phyloP scores from a whole-genome alignment of 2,797 vertebrate genomes.

The Syngnathus rostellatus region DNA sequence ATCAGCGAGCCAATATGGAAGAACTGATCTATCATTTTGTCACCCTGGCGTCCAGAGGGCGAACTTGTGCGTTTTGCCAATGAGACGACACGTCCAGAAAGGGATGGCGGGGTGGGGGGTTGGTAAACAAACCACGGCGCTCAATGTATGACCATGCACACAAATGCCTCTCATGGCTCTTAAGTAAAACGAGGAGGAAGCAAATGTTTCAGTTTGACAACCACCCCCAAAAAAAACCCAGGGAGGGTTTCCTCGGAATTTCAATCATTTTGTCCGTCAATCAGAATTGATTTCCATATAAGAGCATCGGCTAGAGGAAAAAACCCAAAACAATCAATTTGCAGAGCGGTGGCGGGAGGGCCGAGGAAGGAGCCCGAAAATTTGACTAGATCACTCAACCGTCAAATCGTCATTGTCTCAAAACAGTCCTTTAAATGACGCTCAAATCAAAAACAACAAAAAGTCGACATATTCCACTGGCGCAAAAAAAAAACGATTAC shows the following conservation, averaged over 20 bases:
- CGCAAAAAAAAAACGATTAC: constrained; percentile 61
- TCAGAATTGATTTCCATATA: no score
- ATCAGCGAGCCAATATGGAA: constrained; percentile 81
- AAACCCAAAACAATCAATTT: no score
- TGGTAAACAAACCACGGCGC: constrained; percentile 52
- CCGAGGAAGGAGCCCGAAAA: no score
- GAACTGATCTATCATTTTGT: constrained; percentile 88
- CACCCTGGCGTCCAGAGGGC: constrained; percentile 67
- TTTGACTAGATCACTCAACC: no score
- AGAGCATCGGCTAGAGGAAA: no score
- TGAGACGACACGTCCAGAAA: constrained; percentile 28
- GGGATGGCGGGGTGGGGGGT: constrained; percentile 15
- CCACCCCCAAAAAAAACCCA: no score
- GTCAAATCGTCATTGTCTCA: background rate
- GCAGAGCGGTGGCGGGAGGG: no score
- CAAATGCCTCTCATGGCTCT: constrained; percentile 49
- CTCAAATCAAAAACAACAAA: constrained; percentile 51
- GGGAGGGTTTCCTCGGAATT: no score
- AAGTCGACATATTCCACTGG: constrained; percentile 53
- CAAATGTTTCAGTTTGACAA: constrained; percentile 18
- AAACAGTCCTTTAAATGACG: constrained; percentile 19
- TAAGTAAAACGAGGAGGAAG: constrained; percentile 38
- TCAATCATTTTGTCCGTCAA: no score
- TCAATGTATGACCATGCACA: constrained; percentile 52
- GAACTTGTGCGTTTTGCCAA: constrained; percentile 30